Evolutionary conservation across 2,113 vertebrate genomes (phyloP), one percentile per base, ranked within the genome.

Genomic region (Mesocricetus auratus): DNA sequence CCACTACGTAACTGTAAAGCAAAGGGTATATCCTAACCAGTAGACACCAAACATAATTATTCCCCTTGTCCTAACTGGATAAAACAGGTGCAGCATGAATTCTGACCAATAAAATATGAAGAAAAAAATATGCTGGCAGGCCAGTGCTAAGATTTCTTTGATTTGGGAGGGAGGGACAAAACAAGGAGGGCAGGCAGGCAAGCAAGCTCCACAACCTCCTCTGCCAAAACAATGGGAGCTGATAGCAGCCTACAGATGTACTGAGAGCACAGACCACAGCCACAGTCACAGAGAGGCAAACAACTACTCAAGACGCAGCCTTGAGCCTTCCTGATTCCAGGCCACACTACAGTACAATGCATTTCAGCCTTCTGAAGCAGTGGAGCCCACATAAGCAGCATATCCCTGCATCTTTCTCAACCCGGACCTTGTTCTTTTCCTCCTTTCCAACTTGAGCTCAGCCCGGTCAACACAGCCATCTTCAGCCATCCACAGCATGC

Each of bases 41-140:
- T 1, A 94, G 82, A 95, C 79, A 95, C 3, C 58, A 95, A 78
- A 7, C 8, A 92, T 9, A 92, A 79, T 71, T 58, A 89, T 26
- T 73, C 62, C 56, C 56, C 29, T 45, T 81, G 26, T 68, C 53
- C 36, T 39, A 62, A 89, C 50, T 88, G 39, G 71, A 94, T 86
- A 92, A 56, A 58, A 94, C 39, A 26, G 66, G 5, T 66, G 36
- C 2, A 5, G n/a, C 19, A 92, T 53, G 90, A 95, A 95, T 73
- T 91, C 82, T 74, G 36, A 29, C 86, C 75, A 92, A 96, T 89
- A 94, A 95, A 96, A 91, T 56, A 89, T 58, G 60, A 96, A 95
- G 33, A 42, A 42, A 58, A 96, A 90, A 90, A 31, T 75, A 89
- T 33, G 24, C 45, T 68, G 7, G 12, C 33, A 86, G 58, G 42